Percentiles rank a stretch among this genome's conserved stretches.
These are phyloP conservation scores for Oncopeltus fasciatus DNA, from an alignment of 1,140 invertebrate genomes.

Conservation along the genomic window DNA sequence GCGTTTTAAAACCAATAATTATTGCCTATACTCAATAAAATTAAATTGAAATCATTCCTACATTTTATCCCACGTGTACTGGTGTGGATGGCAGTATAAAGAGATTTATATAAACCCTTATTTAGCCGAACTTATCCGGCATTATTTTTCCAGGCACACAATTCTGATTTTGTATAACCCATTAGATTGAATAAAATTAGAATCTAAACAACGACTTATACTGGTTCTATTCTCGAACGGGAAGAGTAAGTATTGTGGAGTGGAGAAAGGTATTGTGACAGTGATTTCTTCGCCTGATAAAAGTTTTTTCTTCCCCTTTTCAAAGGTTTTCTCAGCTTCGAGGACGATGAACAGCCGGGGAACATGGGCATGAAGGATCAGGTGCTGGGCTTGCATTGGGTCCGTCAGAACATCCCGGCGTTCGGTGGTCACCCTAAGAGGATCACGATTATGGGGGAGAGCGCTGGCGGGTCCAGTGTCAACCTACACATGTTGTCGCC, in stretches of 20 bases:
- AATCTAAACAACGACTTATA: no score
- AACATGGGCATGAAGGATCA: conserved; percentile 22
- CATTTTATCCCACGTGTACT: background rate
- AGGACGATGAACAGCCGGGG: conserved; percentile 19
- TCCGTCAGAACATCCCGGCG: conserved; percentile 14
- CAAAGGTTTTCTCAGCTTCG: conserved; percentile 18
- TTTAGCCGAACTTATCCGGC: no score
- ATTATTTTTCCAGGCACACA: no score
- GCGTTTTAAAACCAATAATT: background rate
- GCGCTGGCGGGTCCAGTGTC: conserved; percentile 9
- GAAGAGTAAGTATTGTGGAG: no score
- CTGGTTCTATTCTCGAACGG: no score
- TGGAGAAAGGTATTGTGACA: no score
- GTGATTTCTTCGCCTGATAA: background rate
- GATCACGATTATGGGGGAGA: conserved; percentile 18
- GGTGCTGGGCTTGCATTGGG: conserved; percentile 17
- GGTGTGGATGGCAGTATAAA: no score
- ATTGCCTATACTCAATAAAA: background rate
- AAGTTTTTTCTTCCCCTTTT: background rate
- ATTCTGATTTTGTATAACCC: no score
- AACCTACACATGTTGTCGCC: conserved; percentile 18
- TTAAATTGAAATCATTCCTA: background rate
- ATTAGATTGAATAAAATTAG: no score
- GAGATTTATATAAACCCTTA: no score
- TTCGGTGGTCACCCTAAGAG: conserved; percentile 17